Base-by-base conservation (phyloP, 1,140 invertebrate genomes). In the Laupala kohalensis region DNA sequence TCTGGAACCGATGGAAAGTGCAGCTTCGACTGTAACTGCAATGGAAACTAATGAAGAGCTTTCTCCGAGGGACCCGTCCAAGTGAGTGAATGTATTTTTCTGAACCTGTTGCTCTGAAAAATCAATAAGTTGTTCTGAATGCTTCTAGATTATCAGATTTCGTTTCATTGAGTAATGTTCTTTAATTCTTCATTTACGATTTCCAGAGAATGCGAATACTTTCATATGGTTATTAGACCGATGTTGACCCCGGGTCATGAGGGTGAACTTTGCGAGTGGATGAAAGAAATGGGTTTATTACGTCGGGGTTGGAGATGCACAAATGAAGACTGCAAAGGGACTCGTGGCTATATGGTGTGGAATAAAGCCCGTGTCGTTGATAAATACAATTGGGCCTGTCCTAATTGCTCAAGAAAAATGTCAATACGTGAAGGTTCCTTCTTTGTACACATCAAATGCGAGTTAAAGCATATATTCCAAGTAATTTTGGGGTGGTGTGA, bases 401-500 rank as follows among this genome's bases (percentile, higher is more conserved):
- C 77, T 1, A 75, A 75, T 4, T 84, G 83, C 69, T 28, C 37
- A 0, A 80, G 75, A 15, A 83, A 82, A 75, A 79, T 80, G 68
- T 77, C 80, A 5, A 82, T 84, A 6, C 77, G 83, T 64, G 82
- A 83, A 23, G 76, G 78, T 30, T 84, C 83, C 3, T 82, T 83
- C 72, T 84, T 84, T 73, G 69, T 81, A 13, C 76, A 79, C 30
- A 77, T 84, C 6, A 84, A 83, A 75, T 83, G 82, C 76, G 81
- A 80, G 72, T 75, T 84, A 26, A 83, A 82, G 73, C 77, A 78
- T 28, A 78, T 79, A 72, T 76, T 84, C 69, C 79, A 82, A 76
- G 74, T 81, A 64, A 82, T 84, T 74, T 70, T 82, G 64, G 82
- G 79, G 30, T 84, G 83, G 83, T 84, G 82, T 77, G 80, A 83